Base-by-base conservation (phyloP, 2,888 invertebrate genomes). In the Microctonus hyperodae region DNA sequence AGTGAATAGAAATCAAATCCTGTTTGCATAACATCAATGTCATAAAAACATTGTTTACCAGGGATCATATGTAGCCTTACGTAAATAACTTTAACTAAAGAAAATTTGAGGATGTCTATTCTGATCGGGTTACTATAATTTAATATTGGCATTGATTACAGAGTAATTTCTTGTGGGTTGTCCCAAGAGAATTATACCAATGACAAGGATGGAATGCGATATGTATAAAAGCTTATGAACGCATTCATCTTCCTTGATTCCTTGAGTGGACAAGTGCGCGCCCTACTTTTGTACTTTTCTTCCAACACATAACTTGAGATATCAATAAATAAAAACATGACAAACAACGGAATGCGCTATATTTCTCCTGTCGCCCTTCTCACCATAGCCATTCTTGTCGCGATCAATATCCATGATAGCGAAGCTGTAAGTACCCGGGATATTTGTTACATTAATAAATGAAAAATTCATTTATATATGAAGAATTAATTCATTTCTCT, bases 401-500 rank as follows among this genome's bases (percentile, higher is more conserved):
- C 44, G 69, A 69, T 37, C 51, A 28, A 60, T 28, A 37, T 65
- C 69, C 73, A 50, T 65, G 87, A 81, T 88, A 87, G 67, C 87
- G 86, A 87, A 79, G 77, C 86, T 77, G 87, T 88, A 28, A 78
- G 75, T 64, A 68, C 55, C 28, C 20, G 10, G n/a, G 9, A 35
- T 44, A 40, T 44, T 35, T 57, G 33, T 33, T 22, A 11, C 23
- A 37, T 57, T 33, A 25, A 13, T 60, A 25, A 23, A 59, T 40
- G n/a, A 50, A 35, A 37, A 9, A 33, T 48, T 33, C 11, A 28
- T 23, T 9, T 44, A 33, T 2, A 22, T 13, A 25, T 44, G 7
- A 78, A 28, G 72, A 78, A 56, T 69, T 77, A 33, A 77, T n/a
- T n/a, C n/a, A n/a, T n/a, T n/a, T n/a, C n/a, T n/a, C n/a, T n/a